phyloP scores from a whole-genome alignment of 1,140 invertebrate species.

The Glossosoma conforme region DNA sequence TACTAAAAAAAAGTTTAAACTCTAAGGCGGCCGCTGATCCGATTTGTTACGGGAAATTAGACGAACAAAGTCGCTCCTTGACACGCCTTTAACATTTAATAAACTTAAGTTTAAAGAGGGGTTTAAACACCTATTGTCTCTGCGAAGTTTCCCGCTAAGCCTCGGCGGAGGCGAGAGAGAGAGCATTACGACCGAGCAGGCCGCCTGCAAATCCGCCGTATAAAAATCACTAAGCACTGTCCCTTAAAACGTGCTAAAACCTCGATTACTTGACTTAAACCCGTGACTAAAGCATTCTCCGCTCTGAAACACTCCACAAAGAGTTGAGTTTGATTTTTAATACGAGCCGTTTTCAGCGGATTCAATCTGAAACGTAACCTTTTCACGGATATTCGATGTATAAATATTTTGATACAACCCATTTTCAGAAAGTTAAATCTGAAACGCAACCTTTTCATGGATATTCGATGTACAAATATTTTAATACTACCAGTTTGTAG shows the following conservation, averaged over 20 bases:
- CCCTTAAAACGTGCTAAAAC: slow-evolving; percentile 31
- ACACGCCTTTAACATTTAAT: slow-evolving; percentile 28
- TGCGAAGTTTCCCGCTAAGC: slow-evolving; percentile 10
- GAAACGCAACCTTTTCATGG: too few species aligned
- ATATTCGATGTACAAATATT: too few species aligned
- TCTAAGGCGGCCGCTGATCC: slow-evolving; percentile 18
- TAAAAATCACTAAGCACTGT: slow-evolving; percentile 31
- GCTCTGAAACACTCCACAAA: too few species aligned
- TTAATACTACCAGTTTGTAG: too few species aligned
- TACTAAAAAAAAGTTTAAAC: neutral
- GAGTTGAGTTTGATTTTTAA: too few species aligned
- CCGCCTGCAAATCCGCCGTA: slow-evolving; percentile 23
- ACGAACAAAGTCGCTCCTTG: slow-evolving; percentile 17
- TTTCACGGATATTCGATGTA: too few species aligned
- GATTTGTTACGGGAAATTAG: slow-evolving; percentile 25
- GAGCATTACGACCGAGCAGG: slow-evolving; percentile 11
- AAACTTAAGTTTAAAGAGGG: slow-evolving; percentile 17
- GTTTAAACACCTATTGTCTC: slow-evolving; percentile 25
- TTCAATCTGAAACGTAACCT: too few species aligned
- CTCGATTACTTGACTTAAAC: slow-evolving; percentile 29
- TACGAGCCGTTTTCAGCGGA: too few species aligned
- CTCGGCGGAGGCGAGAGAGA: neutral
- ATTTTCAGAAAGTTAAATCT: too few species aligned
- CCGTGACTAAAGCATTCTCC: too few species aligned
- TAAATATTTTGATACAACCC: too few species aligned